Conservation (phyloP, 1,140 invertebrate species). For the Diploscapter pachys region DNA sequence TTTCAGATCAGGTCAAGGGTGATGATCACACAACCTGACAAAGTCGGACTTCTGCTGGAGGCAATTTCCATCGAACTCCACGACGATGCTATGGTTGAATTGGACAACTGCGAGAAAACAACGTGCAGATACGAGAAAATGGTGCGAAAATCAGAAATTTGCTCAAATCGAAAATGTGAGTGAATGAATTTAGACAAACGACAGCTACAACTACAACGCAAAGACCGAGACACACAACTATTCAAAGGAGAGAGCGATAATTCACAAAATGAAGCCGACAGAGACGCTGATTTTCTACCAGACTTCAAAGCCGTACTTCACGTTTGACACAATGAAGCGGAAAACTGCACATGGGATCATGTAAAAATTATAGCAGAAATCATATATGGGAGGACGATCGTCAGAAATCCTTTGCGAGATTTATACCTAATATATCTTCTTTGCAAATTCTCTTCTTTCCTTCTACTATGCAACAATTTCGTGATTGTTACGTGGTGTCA, state of each 20-base stretch:
- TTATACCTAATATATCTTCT: too few relatives aligned
- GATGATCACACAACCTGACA: constrained; percentile 15
- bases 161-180: neutral
- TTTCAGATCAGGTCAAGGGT: constrained; percentile 26
- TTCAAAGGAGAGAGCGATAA: constrained; percentile 16
- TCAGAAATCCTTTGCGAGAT: too few relatives aligned
- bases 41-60: constrained; percentile 17
- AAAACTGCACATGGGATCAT: constrained; percentile 16
- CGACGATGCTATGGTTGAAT: constrained; percentile 13
- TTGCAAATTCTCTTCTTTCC: too few relatives aligned
- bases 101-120: constrained; percentile 19
- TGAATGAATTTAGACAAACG: constrained; percentile 13
- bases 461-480: too few relatives aligned
- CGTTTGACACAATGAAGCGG: constrained; percentile 23
- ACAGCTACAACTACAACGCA: constrained; percentile 2
- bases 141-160: constrained; percentile 4
- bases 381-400: too few relatives aligned
- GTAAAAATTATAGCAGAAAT: neutral
- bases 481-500: too few relatives aligned
- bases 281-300: constrained; percentile 19
- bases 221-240: constrained; percentile 25
- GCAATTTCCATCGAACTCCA: constrained; percentile 20
- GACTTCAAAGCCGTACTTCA: constrained; percentile 24
- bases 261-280: constrained; percentile 12
- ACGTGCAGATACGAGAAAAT: constrained; percentile 16